These are phyloP conservation scores for Mustela erminea DNA, from an alignment of 2,797 vertebrate genomes.

Conservation along the genomic window DNA sequence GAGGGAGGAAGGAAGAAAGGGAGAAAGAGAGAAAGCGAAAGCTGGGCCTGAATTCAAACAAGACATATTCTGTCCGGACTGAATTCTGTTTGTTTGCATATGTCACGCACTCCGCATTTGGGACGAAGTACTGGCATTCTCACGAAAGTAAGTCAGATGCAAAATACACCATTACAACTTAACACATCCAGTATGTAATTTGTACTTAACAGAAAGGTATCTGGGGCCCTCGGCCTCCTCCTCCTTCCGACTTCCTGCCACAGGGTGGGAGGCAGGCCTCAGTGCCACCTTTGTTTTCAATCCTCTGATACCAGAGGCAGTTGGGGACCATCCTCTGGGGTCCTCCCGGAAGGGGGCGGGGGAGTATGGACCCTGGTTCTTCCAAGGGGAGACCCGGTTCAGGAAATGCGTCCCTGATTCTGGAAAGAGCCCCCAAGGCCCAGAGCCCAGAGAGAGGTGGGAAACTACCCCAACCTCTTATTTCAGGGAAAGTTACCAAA, in stretches of 20 bases:
- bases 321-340: conserved; percentile 87
- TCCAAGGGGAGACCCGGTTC: conserved; percentile 56
- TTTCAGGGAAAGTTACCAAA: not conserved
- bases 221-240: conserved; percentile 87
- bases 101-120: conserved; percentile 68
- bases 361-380: conserved; percentile 48
- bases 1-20: not conserved
- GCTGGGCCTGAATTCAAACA: conserved; percentile 75
- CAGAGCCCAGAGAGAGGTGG: not conserved
- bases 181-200: conserved; percentile 94
- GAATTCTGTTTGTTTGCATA: conserved; percentile 79
- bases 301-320: conserved; percentile 87
- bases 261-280: conserved; percentile 92
- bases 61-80: conserved; percentile 78
- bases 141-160: conserved; percentile 79
- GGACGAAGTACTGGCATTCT: conserved; percentile 70
- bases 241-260: conserved; percentile 87
- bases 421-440: not conserved
- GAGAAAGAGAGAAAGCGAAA: not conserved
- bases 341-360: not conserved
- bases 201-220: conserved; percentile 92
- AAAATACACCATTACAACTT: conserved; percentile 91
- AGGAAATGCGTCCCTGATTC: conserved; percentile 65
- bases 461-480: not conserved
- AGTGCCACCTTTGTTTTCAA: conserved; percentile 92